Evolutionary conservation across 1,140 invertebrate genomes (phyloP).

Genomic region (Drosophila pachea): DNA sequence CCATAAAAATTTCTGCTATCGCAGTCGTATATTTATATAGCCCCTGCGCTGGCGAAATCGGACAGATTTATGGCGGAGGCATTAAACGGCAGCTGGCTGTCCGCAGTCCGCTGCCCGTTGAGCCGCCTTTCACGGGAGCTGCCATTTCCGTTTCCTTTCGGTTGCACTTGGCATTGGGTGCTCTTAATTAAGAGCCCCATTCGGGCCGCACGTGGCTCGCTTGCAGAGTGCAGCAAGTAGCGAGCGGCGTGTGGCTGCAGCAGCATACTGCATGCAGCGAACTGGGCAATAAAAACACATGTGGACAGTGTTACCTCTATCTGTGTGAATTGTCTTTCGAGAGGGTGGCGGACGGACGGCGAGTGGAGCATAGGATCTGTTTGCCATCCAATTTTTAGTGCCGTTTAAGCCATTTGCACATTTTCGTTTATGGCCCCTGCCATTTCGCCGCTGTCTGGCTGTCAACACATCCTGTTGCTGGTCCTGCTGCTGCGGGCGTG

Average conservation of each 20-base stretch:
- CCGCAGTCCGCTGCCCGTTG: conserved; percentile 38
- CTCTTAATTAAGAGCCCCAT: conserved; percentile 22
- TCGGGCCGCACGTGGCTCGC: conserved; percentile 11
- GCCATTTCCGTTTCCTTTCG: conserved; percentile 43
- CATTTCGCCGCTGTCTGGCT: conserved; percentile 52
- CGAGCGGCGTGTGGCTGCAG: too few species aligned
- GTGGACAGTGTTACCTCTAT: conserved; percentile 65
- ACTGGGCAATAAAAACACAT: conserved; percentile 70
- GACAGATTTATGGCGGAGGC: conserved; percentile 67
- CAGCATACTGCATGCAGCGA: conserved; percentile 2
- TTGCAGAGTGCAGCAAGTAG: conserved; percentile 11
- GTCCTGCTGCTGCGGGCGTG: conserved; percentile 27
- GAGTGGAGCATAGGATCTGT: conserved; percentile 9
- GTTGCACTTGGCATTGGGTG: conserved; percentile 8
- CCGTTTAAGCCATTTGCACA: conserved; percentile 72
- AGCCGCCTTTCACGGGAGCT: conserved; percentile 35
- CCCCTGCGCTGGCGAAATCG: conserved; percentile 54
- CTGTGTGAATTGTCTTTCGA: conserved; percentile 12
- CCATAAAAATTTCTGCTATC: conserved; percentile 59
- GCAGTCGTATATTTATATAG: conserved; percentile 70
- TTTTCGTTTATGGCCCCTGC: conserved; percentile 70
- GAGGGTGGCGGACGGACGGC: not conserved
- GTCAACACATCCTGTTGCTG: conserved; percentile 28
- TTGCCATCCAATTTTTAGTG: conserved; percentile 58
- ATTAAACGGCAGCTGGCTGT: conserved; percentile 46